Conservation (phyloP, 53 echinoderm and acorn worm species). For the Henricia sp. region DNA sequence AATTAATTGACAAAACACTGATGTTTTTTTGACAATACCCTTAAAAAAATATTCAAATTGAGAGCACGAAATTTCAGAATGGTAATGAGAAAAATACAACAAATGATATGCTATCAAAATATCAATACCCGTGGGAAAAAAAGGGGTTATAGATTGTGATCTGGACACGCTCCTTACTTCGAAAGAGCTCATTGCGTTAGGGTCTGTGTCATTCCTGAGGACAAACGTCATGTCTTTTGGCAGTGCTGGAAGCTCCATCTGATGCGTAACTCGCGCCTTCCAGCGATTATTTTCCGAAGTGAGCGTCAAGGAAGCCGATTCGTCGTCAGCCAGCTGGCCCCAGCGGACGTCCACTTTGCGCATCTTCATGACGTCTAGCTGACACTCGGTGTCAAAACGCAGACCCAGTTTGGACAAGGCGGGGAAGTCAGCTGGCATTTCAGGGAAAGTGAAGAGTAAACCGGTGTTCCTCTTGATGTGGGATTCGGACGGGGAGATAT, state of each 20-base stretch:
- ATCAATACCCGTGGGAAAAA: too few species aligned
- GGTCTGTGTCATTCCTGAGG: slow-evolving; percentile 1
- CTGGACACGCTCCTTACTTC: too few species aligned
- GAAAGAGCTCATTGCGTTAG: not conserved
- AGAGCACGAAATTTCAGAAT: too few species aligned
- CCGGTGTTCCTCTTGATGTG: not conserved
- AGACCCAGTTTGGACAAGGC: slow-evolving; percentile 7
- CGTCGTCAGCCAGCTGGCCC: slow-evolving; percentile 33
- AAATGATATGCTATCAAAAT: too few species aligned
- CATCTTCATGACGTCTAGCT: not conserved
- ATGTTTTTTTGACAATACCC: too few species aligned
- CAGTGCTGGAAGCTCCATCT: slow-evolving; percentile 4
- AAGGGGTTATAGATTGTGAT: too few species aligned
- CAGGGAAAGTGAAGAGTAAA: slow-evolving; percentile 1
- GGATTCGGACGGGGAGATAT: not conserved
- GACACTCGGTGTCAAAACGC: not conserved
- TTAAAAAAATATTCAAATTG: too few species aligned
- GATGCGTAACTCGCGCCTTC: not conserved
- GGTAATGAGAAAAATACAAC: too few species aligned
- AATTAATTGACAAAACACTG: too few species aligned
- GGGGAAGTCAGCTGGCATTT: slow-evolving; percentile 26
- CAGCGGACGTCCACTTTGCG: slow-evolving; percentile 24
- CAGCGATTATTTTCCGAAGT: not conserved
- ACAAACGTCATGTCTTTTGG: slow-evolving; percentile 29
- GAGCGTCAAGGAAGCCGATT: not conserved